Percentiles rank a stretch among this genome's conserved stretches.
phyloP scores from a whole-genome alignment of 2,888 invertebrate species.

The Dendrolimus houi region DNA sequence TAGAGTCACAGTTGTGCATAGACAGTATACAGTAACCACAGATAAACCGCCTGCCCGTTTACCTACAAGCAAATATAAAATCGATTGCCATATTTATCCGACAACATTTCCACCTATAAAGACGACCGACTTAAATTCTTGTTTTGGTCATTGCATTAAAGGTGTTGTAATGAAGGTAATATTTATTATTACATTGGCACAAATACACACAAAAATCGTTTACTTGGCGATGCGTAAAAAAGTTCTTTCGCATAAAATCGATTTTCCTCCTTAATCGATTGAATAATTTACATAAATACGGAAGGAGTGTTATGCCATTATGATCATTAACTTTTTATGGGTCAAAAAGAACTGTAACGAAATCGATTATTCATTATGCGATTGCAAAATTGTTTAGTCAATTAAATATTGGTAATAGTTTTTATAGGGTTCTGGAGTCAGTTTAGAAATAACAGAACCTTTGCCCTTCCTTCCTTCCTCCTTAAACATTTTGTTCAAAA shows the following conservation, averaged over 20 bases:
- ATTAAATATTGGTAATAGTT: too few relatives aligned
- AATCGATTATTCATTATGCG: neutral
- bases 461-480: too few relatives aligned
- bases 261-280: neutral
- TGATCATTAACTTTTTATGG: neutral
- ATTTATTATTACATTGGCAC: neutral
- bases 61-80: too few relatives aligned
- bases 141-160: neutral
- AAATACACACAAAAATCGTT: neutral
- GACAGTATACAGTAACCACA: too few relatives aligned
- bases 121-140: too few relatives aligned
- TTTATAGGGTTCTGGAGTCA: too few relatives aligned
- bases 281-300: neutral
- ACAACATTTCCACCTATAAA: too few relatives aligned
- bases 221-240: neutral
- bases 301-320: neutral
- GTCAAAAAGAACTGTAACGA: neutral
- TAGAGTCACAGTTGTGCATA: too few relatives aligned
- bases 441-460: too few relatives aligned
- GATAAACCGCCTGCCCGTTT: too few relatives aligned
- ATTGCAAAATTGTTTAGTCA: neutral
- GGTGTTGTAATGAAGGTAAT: neutral
- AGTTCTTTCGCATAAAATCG: neutral
- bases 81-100: too few relatives aligned
- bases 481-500: too few relatives aligned